These are phyloP conservation scores for Tetragonula clypearis DNA, from an alignment of 1,140 invertebrate species.

Conservation along the genomic window DNA sequence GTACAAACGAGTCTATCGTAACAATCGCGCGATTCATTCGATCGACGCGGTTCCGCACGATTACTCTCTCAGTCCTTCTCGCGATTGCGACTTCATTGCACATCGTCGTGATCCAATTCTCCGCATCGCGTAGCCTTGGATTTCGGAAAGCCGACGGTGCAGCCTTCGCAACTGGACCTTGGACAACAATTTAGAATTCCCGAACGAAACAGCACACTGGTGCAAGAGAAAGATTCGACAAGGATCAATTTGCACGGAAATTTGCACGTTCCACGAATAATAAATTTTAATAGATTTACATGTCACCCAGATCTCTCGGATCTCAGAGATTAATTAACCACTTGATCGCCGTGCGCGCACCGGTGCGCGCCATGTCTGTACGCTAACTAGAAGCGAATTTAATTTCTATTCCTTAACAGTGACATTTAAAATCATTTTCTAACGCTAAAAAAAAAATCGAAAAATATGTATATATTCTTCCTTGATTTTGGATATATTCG, in stretches of 20 bases:
- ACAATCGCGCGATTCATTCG: constrained; percentile 28
- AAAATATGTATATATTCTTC: too few species aligned
- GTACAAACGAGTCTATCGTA: background rate
- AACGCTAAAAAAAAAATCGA: too few species aligned
- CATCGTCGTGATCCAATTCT: constrained; percentile 56
- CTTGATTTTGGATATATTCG: too few species aligned
- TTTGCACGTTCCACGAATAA: background rate
- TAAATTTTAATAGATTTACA: too few species aligned
- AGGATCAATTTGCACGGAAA: background rate
- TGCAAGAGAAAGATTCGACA: background rate
- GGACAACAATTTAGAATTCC: constrained; percentile 39
- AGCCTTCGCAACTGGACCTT: constrained; percentile 39
- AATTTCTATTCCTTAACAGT: too few species aligned
- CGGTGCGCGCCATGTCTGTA: too few species aligned
- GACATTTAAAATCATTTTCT: too few species aligned
- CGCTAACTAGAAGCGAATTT: too few species aligned
- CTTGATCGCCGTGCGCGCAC: too few species aligned
- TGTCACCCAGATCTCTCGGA: background rate
- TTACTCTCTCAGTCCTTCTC: constrained; percentile 27
- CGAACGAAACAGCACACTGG: background rate
- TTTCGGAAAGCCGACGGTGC: constrained; percentile 40
- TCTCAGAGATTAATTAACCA: too few species aligned
- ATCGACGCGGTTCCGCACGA: constrained; percentile 40
- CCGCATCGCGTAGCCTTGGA: constrained; percentile 23
- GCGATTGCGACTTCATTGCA: constrained; percentile 41